phyloP scores from a whole-genome alignment of 2,113 vertebrate genomes.

The Microcebus ravelobensis region DNA sequence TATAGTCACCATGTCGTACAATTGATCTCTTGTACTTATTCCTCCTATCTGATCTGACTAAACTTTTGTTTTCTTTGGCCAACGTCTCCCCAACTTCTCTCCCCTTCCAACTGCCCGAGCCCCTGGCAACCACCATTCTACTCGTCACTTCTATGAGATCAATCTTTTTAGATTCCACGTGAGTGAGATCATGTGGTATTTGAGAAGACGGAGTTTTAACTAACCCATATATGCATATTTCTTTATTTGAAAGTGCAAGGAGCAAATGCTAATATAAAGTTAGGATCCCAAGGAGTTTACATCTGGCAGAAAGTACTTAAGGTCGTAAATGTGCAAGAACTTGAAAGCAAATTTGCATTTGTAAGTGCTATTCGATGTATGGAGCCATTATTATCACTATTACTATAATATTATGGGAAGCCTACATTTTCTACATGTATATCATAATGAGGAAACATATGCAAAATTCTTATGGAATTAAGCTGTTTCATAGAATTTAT shows the following conservation, averaged over 20 bases:
- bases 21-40: not conserved
- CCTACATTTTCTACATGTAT: not conserved
- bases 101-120: not conserved
- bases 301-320: not conserved
- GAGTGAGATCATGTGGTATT: not conserved
- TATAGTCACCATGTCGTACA: not conserved
- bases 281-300: not conserved
- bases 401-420: not conserved
- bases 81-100: rapidly evolving
- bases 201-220: not conserved
- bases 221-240: not conserved
- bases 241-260: not conserved
- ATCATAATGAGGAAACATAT: not conserved
- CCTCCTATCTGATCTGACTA: not conserved
- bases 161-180: not conserved
- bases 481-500: not conserved
- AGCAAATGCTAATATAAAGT: not conserved
- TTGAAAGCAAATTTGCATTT: not conserved
- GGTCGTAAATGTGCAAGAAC: not conserved
- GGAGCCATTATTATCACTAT: not conserved
- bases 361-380: not conserved
- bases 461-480: not conserved
- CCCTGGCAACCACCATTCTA: not conserved
- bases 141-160: not conserved
- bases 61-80: not conserved